Conservation (phyloP, 1,140 invertebrate species). For the Anoplolepis gracilipes region DNA sequence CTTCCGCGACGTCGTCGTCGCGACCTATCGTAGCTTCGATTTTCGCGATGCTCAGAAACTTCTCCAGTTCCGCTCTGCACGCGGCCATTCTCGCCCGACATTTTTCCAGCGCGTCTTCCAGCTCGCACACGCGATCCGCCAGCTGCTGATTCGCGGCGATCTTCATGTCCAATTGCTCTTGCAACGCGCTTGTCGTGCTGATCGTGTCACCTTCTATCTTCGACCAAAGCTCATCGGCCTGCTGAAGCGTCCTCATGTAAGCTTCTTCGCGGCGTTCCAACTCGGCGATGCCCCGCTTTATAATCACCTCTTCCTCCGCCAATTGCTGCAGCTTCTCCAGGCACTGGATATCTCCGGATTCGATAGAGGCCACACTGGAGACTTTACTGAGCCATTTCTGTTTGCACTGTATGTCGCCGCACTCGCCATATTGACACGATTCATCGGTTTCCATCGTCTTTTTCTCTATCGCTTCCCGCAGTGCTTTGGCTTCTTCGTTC, state of each 20-base stretch:
- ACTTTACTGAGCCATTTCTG: conserved; percentile 66
- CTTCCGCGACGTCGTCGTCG: conserved; percentile 70
- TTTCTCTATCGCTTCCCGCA: conserved; percentile 32
- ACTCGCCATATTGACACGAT: conserved; percentile 64
- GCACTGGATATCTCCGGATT: conserved; percentile 75
- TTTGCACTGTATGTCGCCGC: conserved; percentile 69
- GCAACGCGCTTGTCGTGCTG: conserved; percentile 79
- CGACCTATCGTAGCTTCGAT: conserved; percentile 61
- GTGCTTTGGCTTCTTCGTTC: conserved; percentile 50
- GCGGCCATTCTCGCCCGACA: conserved; percentile 42
- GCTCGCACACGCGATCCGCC: conserved; percentile 68
- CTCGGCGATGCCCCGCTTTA: conserved; percentile 87
- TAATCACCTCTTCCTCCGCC: conserved; percentile 75
- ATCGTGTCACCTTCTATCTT: conserved; percentile 87
- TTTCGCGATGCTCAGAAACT: conserved; percentile 62
- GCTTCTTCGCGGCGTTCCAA: conserved; percentile 89
- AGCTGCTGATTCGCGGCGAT: conserved; percentile 73
- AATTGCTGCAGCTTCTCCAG: conserved; percentile 79
- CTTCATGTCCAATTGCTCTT: conserved; percentile 78
- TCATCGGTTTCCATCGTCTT: conserved; percentile 13
- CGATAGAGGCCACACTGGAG: conserved; percentile 75
- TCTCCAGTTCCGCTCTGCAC: conserved; percentile 59
- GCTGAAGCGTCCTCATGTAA: conserved; percentile 90
- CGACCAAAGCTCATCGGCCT: conserved; percentile 91
- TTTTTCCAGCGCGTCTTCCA: conserved; percentile 75